Evolutionary conservation across 2,888 invertebrate genomes (phyloP).

Genomic region (Leptinotarsa haldemani): DNA sequence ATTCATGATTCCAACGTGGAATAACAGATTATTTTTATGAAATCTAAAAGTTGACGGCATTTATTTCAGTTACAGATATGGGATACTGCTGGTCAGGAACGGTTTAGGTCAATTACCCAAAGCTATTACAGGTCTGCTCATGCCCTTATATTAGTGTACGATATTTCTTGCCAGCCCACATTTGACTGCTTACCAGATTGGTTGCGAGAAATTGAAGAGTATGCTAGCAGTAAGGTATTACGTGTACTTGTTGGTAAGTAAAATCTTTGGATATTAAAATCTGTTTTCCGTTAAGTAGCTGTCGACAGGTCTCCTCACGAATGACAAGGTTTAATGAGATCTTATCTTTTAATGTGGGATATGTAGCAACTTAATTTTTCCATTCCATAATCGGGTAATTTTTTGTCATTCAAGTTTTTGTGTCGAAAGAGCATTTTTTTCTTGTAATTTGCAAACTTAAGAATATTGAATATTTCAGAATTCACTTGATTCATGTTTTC

Average conservation of each 20-base stretch:
- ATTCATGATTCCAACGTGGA: neutral
- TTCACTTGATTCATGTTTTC: too few relatives aligned
- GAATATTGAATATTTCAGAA: too few relatives aligned
- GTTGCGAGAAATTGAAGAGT: slow-evolving; percentile 97
- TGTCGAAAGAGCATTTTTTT: neutral
- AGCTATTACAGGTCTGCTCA: slow-evolving; percentile 98
- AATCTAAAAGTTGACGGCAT: neutral
- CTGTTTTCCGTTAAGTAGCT: too few relatives aligned
- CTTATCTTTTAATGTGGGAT: too few relatives aligned
- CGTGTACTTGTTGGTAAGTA: slow-evolving; percentile 91
- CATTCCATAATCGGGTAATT: neutral
- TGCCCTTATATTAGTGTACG: slow-evolving; percentile 95
- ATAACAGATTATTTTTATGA: neutral
- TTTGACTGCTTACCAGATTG: slow-evolving; percentile 98
- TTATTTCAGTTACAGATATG: slow-evolving; percentile 93
- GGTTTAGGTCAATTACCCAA: slow-evolving; percentile 97
- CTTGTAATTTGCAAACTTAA: neutral
- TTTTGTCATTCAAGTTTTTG: neutral
- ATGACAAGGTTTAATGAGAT: too few relatives aligned
- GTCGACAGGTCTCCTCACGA: too few relatives aligned
- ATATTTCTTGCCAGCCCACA: slow-evolving; percentile 97
- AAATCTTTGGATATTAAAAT: neutral
- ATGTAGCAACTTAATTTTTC: too few relatives aligned
- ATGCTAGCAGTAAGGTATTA: slow-evolving; percentile 94
- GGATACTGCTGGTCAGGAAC: slow-evolving; percentile 98